Evolutionary conservation across 2,888 invertebrate genomes (phyloP), one percentile per base, ranked within the genome.

Genomic region (Lasioglossum oenotherae): DNA sequence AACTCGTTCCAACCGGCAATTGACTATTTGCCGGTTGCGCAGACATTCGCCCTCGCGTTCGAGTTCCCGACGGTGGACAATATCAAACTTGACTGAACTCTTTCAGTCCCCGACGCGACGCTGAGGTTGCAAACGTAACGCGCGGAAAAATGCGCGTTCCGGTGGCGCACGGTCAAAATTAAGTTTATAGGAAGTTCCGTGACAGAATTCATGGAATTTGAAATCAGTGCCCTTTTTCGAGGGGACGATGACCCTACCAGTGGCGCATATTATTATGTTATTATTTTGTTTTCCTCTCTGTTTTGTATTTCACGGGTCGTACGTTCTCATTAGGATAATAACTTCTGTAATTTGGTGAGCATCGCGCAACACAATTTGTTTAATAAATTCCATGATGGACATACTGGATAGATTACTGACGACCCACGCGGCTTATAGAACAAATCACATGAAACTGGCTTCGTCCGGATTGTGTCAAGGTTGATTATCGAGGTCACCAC

Each of bases 1-100:
- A 60, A 46, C 57, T 75, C 75, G 49, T 76, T 71, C 41, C 27
- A 49, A 74, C 64, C 31, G 16, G 49, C 12, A 67, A 46, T 31
- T 27, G 46, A 19, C 44, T 38, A 46, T 46, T 23, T 27, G 23
- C 41, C 19, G 16, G 35, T 23, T 27, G 69, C 49, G n/a, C 49
- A n/a, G 41, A 31, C 35, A 41, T 10, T 16, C 23, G n/a, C 19
- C 49, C 46, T 46, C 46, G 38, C n/a, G 46, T 23, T 38, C 14
- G 41, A 41, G 27, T 19, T 49, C 31, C 41, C 31, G 31, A 31
- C 38, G n/a, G 31, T 27, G 77, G 57, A 69, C 41, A 38, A 14
- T 44, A 27, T 44, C 27, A 23, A 64, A 76, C 44, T 64, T 44
- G 64, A 76, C 31, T 19, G 23, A 23, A 76, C 60, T 31, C 14